Evolutionary conservation across 2,888 invertebrate species (phyloP).

Genomic region (Melikaiella ostensackeni): DNA sequence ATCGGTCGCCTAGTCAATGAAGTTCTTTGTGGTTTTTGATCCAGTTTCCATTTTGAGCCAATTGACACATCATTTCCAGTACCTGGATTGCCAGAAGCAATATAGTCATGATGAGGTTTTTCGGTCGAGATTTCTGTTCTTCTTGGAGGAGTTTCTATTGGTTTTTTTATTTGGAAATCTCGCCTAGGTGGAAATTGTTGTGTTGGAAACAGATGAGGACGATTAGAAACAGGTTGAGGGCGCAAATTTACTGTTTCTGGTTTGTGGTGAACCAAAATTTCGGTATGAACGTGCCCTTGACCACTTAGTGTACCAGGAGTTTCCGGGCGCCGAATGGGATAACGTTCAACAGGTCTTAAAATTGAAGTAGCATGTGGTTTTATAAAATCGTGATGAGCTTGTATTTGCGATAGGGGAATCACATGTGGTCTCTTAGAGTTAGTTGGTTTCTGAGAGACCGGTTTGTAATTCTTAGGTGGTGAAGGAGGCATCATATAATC

Average conservation of each 20-base stretch:
- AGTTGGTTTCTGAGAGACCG: conserved; percentile 57
- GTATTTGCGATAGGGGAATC: conserved; percentile 60
- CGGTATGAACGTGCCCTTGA: conserved; percentile 72
- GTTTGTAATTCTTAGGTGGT: conserved; percentile 64
- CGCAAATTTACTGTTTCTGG: conserved; percentile 65
- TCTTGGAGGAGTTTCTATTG: conserved; percentile 68
- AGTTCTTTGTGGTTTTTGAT: conserved; percentile 67
- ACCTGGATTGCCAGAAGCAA: conserved; percentile 59
- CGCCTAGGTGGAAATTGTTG: conserved; percentile 63
- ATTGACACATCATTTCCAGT: conserved; percentile 62
- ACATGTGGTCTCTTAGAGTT: conserved; percentile 60
- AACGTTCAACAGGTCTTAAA: conserved; percentile 63
- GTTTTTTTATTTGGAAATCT: conserved; percentile 61
- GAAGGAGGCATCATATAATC: conserved; percentile 71
- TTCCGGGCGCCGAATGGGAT: conserved; percentile 65
- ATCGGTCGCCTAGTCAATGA: conserved; percentile 62
- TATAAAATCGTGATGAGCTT: conserved; percentile 56
- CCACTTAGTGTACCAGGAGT: conserved; percentile 60
- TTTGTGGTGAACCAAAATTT: conserved; percentile 72
- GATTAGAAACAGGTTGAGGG: conserved; percentile 58
- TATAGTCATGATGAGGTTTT: conserved; percentile 60
- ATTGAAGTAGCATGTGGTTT: conserved; percentile 54
- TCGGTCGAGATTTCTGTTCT: conserved; percentile 69
- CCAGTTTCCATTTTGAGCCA: conserved; percentile 66
- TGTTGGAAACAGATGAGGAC: conserved; percentile 52